These are phyloP conservation scores for Melanaphis sacchari DNA, from an alignment of 1,140 invertebrate species.

Conservation along the genomic window DNA sequence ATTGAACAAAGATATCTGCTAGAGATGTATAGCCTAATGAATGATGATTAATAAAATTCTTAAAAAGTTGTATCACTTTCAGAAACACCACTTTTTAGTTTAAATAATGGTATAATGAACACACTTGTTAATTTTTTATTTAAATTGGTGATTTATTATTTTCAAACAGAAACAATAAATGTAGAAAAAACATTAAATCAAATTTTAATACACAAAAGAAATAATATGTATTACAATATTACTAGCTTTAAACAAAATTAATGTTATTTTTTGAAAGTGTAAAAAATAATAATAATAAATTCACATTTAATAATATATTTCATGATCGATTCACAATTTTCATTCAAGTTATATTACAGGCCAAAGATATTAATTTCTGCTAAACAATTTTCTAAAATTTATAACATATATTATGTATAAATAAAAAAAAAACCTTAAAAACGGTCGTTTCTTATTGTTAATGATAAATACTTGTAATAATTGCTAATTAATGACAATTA, in stretches of 20 bases:
- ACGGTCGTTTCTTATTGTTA: slow-evolving; percentile 44
- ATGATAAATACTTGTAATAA: slow-evolving; percentile 34
- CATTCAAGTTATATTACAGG: not conserved
- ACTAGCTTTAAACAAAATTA: slow-evolving; percentile 31
- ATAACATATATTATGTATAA: slow-evolving; percentile 28
- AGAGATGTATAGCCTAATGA: no score
- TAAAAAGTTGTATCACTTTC: not conserved
- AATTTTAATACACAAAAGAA: slow-evolving; percentile 26
- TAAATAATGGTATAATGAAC: not conserved
- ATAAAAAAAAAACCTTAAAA: not conserved
- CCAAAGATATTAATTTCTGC: not conserved
- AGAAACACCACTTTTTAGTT: not conserved
- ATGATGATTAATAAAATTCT: no score
- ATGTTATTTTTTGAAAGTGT: not conserved
- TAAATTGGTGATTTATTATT: not conserved
- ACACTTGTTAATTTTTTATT: not conserved
- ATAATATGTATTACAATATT: slow-evolving; percentile 27
- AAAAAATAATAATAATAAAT: slow-evolving; percentile 33
- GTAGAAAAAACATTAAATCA: slow-evolving; percentile 30
- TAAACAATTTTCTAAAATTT: slow-evolving; percentile 28
- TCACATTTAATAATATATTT: not conserved
- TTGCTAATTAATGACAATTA: slow-evolving; percentile 38
- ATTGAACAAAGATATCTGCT: no score
- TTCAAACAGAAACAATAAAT: not conserved
- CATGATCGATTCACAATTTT: not conserved